These are phyloP conservation scores for Mythimna albipuncta DNA, from an alignment of 2,888 invertebrate species.

Conservation along the genomic window DNA sequence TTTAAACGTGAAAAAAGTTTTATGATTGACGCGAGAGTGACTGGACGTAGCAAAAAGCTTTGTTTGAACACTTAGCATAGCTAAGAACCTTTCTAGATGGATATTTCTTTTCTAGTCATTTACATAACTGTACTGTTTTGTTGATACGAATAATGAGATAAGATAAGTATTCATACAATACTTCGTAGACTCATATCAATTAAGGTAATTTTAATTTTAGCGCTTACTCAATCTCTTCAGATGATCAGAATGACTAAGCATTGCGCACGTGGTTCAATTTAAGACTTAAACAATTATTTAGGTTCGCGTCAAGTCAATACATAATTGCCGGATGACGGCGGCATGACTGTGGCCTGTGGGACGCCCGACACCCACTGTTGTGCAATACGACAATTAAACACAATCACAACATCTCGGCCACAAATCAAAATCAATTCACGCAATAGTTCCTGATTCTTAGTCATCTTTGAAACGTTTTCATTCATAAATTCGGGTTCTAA, in stretches of 20 bases:
- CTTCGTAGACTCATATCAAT: slow-evolving; percentile 34
- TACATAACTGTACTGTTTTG: not conserved
- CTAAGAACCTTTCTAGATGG: slow-evolving; percentile 16
- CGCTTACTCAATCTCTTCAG: slow-evolving; percentile 47
- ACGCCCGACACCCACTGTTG: slow-evolving; percentile 68
- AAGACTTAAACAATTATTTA: slow-evolving; percentile 72
- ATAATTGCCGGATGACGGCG: slow-evolving; percentile 65
- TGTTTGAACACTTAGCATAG: slow-evolving; percentile 26
- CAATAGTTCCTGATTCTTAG: slow-evolving; percentile 40
- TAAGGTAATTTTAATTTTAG: slow-evolving; percentile 53
- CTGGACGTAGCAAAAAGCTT: slow-evolving; percentile 4
- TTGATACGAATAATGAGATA: not conserved
- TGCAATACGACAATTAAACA: slow-evolving; percentile 77
- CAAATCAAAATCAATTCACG: slow-evolving; percentile 78
- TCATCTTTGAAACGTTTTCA: slow-evolving; percentile 39
- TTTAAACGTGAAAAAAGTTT: slow-evolving; percentile 4
- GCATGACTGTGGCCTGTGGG: slow-evolving; percentile 35
- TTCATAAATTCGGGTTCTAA: slow-evolving; percentile 34
- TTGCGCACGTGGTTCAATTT: slow-evolving; percentile 67
- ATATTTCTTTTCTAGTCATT: slow-evolving; percentile 23
- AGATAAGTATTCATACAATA: not conserved
- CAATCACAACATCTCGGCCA: slow-evolving; percentile 73
- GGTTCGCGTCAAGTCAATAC: slow-evolving; percentile 68
- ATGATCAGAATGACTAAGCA: slow-evolving; percentile 62
- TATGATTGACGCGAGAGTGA: slow-evolving; percentile 28